A percentile compares a stretch with the other conserved stretches of the same genome.
Conservation (phyloP, 2,888 invertebrate genomes). For the Lithophane semibrunnea region DNA sequence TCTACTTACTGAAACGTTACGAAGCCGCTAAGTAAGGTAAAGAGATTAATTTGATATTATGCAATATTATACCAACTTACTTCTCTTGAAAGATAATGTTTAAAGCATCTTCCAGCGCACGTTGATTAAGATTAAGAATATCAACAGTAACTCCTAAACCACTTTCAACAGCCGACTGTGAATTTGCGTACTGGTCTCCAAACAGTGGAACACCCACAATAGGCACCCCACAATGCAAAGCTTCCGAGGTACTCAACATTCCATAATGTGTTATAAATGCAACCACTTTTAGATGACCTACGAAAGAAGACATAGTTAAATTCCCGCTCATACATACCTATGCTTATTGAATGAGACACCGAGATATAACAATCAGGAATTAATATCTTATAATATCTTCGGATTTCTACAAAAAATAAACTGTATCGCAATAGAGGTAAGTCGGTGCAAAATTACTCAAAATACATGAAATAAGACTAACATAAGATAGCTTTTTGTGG, state of each 20-base stretch:
- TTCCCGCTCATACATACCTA: neutral
- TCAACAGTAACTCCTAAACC: slow-evolving; percentile 85
- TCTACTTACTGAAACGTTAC: neutral
- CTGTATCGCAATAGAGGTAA: neutral
- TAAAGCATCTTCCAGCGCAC: slow-evolving; percentile 56
- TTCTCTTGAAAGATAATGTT: slow-evolving; percentile 60
- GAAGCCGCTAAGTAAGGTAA: neutral
- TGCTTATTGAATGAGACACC: neutral
- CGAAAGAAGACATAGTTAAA: slow-evolving; percentile 12
- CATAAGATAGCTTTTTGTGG: slow-evolving; percentile 94
- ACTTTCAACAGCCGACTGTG: slow-evolving; percentile 80
- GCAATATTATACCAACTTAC: slow-evolving; percentile 47
- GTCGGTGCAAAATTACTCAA: neutral
- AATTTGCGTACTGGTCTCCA: slow-evolving; percentile 89
- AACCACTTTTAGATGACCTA: slow-evolving; percentile 88
- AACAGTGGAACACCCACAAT: slow-evolving; percentile 88
- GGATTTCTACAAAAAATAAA: neutral
- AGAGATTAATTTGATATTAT: neutral
- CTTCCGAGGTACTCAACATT: slow-evolving; percentile 87
- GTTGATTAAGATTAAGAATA: slow-evolving; percentile 57
- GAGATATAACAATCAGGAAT: neutral
- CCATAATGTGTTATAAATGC: slow-evolving; percentile 89
- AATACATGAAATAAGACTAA: slow-evolving; percentile 77
- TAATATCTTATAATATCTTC: neutral
- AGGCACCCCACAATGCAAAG: slow-evolving; percentile 82